A percentile compares a stretch with the other conserved stretches of the same genome.
phyloP scores from a whole-genome alignment of 1,140 invertebrate genomes.

The Euura saliciscinereae region DNA sequence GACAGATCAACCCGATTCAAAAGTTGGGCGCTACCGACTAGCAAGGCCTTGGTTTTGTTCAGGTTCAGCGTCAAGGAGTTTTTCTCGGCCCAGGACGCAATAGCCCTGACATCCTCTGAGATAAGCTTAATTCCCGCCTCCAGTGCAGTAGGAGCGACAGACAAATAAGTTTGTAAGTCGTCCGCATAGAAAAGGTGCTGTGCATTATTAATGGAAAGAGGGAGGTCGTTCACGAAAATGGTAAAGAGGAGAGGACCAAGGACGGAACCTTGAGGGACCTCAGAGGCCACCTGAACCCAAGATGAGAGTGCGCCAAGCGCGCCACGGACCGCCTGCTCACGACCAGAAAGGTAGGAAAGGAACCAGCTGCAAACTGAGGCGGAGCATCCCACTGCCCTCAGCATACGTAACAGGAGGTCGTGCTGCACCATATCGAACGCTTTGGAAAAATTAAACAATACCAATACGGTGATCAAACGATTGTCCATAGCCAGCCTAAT shows the following conservation, averaged over 20 bases:
- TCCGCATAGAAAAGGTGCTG: constrained; percentile 18
- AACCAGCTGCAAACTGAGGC: neutral
- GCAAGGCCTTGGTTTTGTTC: too few species aligned
- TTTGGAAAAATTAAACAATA: neutral
- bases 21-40: too few species aligned
- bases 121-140: too few species aligned
- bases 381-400: neutral
- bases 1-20: too few species aligned
- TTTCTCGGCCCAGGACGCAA: too few species aligned
- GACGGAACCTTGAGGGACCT: constrained; percentile 8
- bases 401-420: neutral
- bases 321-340: neutral
- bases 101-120: too few species aligned
- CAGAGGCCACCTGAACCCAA: neutral
- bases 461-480: neutral
- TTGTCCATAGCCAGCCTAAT: neutral
- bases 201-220: neutral
- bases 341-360: neutral
- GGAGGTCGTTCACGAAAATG: constrained; percentile 7
- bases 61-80: too few species aligned
- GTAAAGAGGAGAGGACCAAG: constrained; percentile 1
- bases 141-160: too few species aligned
- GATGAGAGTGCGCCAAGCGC: neutral
- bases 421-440: neutral
- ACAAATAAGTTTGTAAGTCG: constrained; percentile 23